Base-by-base conservation (phyloP, 2,797 vertebrate genomes). In the Phrynocephalus forsythii region DNA sequence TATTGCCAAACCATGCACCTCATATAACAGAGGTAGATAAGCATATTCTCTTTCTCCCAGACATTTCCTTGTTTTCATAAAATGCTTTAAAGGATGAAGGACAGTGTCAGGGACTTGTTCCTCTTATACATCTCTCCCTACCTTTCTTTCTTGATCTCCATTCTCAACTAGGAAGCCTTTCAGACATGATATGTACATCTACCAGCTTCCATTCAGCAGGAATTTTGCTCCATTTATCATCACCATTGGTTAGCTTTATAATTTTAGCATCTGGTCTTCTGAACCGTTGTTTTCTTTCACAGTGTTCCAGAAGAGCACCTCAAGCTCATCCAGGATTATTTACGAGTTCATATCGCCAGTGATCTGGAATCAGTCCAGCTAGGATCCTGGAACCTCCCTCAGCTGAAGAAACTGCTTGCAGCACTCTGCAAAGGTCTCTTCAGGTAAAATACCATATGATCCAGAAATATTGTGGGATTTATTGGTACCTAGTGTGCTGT, bases 221-320 rank as follows among this genome's bases (percentile, higher is more conserved):
- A 26, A 18, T 7, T 50, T 83, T 83, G 33, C 22, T 11, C n/a
- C 48, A 63, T 48, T 60, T 71, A 33, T 63, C 60, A 63, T 15
- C n/a, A 13, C 18, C 15, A 24, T 9, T 26, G 5, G 4, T 87
- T 8, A 66, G 50, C 6, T 44, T 33, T 18, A 15, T 56, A 22
- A 81, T 24, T 3, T 2, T 75, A 38, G 38, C 38, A 9, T 20
- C 73, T 66, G 63, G 0, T 93, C 22, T 83, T 73, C 38, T 91
- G 67, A 6, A 22, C 81, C 86, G 0, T 71, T 77, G 88, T 1
- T 82, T 85, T 84, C 44, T 91, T 87, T 85, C 91, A 6, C 92
- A 99, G 99, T 82, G 84, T 99, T 72, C 94, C 97, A 0, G 98
- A 99, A 0, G 98, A 99, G 52, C 98, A 99, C 87, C 96, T 98